Percentiles rank a stretch among this genome's conserved stretches.
Conservation (phyloP, 1,140 invertebrate species). For the Drosophila pandora region DNA sequence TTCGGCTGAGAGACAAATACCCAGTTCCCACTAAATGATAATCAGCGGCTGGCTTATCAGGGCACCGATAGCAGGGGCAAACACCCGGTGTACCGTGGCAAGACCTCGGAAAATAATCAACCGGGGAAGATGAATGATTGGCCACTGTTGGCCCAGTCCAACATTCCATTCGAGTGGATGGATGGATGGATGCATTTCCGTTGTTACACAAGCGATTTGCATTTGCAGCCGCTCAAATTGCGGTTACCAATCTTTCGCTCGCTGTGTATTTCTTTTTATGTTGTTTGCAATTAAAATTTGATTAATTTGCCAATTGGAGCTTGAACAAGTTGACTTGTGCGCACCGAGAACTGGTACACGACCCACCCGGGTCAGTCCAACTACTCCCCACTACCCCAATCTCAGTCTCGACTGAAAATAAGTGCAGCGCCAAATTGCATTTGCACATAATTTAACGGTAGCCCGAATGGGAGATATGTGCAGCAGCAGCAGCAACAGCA, state of each 20-base stretch:
- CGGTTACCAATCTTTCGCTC: conserved; percentile 32
- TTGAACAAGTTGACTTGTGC: conserved; percentile 47
- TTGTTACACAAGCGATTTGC: conserved; percentile 49
- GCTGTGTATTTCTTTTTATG: conserved; percentile 7
- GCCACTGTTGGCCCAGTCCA: conserved; percentile 13
- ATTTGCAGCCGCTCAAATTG: conserved; percentile 49
- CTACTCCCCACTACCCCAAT: conserved; percentile 9
- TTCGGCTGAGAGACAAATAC: conserved; percentile 6
- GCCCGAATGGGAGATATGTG: conserved; percentile 63
- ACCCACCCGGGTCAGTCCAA: conserved; percentile 28
- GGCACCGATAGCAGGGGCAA: conserved; percentile 10
- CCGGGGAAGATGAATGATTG: conserved; percentile 44
- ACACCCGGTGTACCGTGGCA: neutral
- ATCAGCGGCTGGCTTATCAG: conserved; percentile 18
- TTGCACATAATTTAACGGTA: conserved; percentile 78
- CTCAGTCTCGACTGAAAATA: conserved; percentile 47
- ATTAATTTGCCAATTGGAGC: conserved; percentile 73
- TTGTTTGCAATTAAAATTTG: conserved; percentile 47
- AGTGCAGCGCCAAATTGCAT: conserved; percentile 68
- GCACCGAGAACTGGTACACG: conserved; percentile 46
- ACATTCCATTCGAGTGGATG: conserved; percentile 25
- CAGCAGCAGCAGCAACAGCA: conserved; percentile 15
- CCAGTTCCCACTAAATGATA: conserved; percentile 8
- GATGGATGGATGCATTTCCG: conserved; percentile 50
- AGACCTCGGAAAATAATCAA: conserved; percentile 24